Percentiles rank a stretch among this genome's conserved stretches.
Conservation (phyloP, 2,113 vertebrate genomes). For the Coregonus clupeaformis region DNA sequence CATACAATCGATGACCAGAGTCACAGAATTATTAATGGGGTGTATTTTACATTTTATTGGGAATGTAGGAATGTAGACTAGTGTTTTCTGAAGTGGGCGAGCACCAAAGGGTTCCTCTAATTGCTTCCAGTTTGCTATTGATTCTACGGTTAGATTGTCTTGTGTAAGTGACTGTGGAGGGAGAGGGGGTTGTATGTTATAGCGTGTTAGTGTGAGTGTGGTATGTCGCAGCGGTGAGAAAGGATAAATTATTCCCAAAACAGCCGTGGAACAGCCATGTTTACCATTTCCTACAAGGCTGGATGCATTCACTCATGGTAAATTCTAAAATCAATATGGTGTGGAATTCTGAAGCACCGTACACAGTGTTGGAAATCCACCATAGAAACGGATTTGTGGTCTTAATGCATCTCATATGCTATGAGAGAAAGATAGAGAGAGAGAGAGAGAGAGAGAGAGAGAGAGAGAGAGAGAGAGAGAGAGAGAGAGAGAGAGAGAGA, state of each 20-base stretch:
- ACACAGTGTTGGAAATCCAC: conserved; percentile 17
- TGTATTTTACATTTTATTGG: not conserved
- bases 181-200: not conserved
- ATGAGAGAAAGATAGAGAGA: too few relatives aligned
- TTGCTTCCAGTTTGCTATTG: not conserved
- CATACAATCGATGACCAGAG: conserved; percentile 20
- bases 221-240: conserved; percentile 6
- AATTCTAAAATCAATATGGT: conserved; percentile 48
- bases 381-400: conserved; percentile 9
- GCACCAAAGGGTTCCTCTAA: not conserved
- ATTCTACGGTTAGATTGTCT: not conserved
- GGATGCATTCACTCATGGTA: conserved; percentile 32
- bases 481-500: too few relatives aligned
- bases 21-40: conserved; percentile 10
- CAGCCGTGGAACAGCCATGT: not conserved
- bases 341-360: conserved; percentile 15
- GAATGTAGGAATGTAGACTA: not conserved
- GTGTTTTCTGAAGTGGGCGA: not conserved
- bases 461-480: too few relatives aligned
- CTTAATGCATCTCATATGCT: conserved; percentile 26
- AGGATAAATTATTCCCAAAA: conserved; percentile 27
- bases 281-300: not conserved
- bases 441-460: too few relatives aligned
- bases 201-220: not conserved
- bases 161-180: not conserved